Evolutionary conservation across 2,113 vertebrate genomes (phyloP).

Genomic region (Sander vitreus): DNA sequence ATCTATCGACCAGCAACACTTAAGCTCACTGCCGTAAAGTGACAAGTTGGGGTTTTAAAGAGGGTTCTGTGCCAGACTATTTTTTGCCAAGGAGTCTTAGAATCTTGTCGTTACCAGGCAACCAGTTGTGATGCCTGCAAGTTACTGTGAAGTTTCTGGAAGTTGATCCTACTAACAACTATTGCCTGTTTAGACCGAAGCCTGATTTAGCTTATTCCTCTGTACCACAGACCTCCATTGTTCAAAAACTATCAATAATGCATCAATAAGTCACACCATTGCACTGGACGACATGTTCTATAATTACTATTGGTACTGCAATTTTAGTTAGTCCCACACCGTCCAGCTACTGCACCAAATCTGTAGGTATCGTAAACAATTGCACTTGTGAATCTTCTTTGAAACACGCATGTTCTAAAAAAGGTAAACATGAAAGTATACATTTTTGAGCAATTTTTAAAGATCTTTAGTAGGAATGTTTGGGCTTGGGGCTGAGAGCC

Average conservation of each 20-base stretch:
- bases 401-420: not conserved
- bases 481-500: not conserved
- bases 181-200: not conserved
- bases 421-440: not conserved
- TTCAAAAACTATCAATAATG: slow-evolving; percentile 15
- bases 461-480: not conserved
- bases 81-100: not conserved
- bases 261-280: slow-evolving; percentile 17
- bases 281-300: slow-evolving; percentile 4
- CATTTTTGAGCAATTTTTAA: not conserved
- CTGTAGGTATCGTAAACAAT: not conserved
- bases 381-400: not conserved
- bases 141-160: not conserved
- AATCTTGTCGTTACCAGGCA: not conserved
- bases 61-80: not conserved
- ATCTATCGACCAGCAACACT: not conserved
- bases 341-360: not conserved
- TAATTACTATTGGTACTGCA: slow-evolving; percentile 12
- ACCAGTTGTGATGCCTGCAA: not conserved
- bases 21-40: not conserved
- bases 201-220: not conserved
- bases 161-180: not conserved
- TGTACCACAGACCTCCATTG: not conserved
- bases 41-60: not conserved
- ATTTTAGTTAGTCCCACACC: slow-evolving; percentile 7